phyloP scores from a whole-genome alignment of 1,140 invertebrate species.

The Drosophila lacertosa region DNA sequence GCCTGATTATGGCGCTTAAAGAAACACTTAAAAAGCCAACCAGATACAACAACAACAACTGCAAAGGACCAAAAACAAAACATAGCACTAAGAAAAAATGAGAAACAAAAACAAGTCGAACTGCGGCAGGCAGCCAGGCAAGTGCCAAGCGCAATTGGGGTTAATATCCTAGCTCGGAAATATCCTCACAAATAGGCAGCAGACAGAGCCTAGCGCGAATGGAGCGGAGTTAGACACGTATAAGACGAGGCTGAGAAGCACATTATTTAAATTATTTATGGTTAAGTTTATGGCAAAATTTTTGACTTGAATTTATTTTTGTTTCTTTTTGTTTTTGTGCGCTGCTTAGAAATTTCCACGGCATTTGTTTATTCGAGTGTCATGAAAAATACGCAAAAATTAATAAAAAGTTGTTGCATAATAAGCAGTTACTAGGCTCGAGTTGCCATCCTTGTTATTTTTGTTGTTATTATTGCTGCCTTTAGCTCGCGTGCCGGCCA shows the following conservation, averaged over 20 bases:
- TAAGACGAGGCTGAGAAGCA: conserved; percentile 30
- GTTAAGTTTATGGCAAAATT: conserved; percentile 78
- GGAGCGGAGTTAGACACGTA: conserved; percentile 3
- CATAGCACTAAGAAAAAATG: neutral
- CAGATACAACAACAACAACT: conserved; percentile 28
- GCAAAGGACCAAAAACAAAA: conserved; percentile 14
- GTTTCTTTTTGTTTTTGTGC: conserved; percentile 6
- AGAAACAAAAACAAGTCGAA: conserved; percentile 25
- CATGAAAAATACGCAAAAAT: conserved; percentile 78
- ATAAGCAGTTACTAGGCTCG: conserved; percentile 58
- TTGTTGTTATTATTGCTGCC: conserved; percentile 39
- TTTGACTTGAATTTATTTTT: conserved; percentile 75
- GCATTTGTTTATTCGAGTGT: conserved; percentile 19
- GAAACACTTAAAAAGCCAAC: conserved; percentile 76
- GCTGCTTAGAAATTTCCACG: conserved; percentile 41
- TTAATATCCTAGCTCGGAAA: conserved; percentile 80
- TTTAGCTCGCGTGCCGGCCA: conserved; percentile 64
- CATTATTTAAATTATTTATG: conserved; percentile 81
- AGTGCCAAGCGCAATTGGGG: conserved; percentile 79
- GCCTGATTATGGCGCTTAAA: conserved; percentile 81
- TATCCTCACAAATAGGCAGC: conserved; percentile 47
- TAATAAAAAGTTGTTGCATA: conserved; percentile 73
- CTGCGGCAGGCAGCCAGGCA: conserved; percentile 46
- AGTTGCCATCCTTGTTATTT: conserved; percentile 1
- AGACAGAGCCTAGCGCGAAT: conserved; percentile 14